Conservation (phyloP, 1,140 invertebrate genomes). For the Pararge aegeria region DNA sequence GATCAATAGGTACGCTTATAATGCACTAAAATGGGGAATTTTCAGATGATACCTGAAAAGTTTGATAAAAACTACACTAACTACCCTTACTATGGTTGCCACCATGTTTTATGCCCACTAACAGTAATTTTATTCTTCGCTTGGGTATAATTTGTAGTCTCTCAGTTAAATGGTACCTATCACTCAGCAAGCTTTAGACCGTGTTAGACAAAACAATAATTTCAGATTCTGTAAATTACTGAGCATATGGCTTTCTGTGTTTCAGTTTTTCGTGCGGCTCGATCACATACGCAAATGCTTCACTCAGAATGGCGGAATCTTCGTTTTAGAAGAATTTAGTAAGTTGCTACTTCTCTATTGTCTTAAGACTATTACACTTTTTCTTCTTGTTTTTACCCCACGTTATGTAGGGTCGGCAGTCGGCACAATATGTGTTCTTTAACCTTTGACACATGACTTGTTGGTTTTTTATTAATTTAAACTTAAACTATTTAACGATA, state of each 20-base stretch:
- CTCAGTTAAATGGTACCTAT: not conserved
- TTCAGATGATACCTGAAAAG: too few species aligned
- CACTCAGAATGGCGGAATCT: conserved; percentile 98
- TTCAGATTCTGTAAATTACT: not conserved
- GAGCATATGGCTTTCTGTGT: conserved; percentile 62
- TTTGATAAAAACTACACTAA: too few species aligned
- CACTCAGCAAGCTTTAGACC: conserved; percentile 4
- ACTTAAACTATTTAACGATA: too few species aligned
- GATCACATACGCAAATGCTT: conserved; percentile 99
- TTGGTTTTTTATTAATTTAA: too few species aligned
- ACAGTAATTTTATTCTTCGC: too few species aligned
- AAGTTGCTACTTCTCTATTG: conserved; percentile 82
- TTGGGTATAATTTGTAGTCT: not conserved
- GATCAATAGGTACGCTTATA: not conserved
- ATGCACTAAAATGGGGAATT: too few species aligned
- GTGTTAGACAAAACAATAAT: not conserved
- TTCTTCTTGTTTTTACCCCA: too few species aligned
- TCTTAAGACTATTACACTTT: not conserved
- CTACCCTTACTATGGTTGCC: too few species aligned
- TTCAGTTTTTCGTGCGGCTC: conserved; percentile 99
- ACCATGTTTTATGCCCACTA: too few species aligned
- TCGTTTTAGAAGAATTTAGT: conserved; percentile 99
- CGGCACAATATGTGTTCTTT: too few species aligned
- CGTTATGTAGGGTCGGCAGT: too few species aligned
- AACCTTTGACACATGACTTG: too few species aligned